phyloP scores from a whole-genome alignment of 2,888 invertebrate species.

The Petrolisthes manimaculis region DNA sequence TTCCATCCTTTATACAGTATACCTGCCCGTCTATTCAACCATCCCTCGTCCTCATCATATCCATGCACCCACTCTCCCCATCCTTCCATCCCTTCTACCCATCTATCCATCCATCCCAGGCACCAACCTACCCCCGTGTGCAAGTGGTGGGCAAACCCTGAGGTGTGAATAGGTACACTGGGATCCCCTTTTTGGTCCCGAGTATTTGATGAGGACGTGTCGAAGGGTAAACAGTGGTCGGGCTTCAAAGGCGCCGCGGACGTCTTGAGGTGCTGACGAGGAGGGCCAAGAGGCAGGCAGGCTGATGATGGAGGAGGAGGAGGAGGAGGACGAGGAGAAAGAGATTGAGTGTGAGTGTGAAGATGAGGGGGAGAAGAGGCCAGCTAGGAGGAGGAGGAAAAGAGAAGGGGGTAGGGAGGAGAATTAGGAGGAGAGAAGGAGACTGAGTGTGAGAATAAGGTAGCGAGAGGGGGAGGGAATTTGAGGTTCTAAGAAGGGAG shows the following conservation, averaged over 20 bases:
- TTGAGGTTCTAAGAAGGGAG: background rate
- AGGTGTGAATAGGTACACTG: conserved; percentile 56
- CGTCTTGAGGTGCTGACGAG: conserved; percentile 23
- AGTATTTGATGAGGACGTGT: conserved; percentile 53
- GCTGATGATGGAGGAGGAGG: background rate
- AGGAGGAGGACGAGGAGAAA: background rate
- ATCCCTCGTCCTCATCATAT: background rate
- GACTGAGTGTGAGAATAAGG: background rate
- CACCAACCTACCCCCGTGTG: background rate
- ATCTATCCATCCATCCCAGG: background rate
- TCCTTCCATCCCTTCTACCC: background rate
- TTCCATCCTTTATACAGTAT: background rate
- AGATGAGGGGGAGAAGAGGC: background rate
- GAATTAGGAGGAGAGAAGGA: background rate
- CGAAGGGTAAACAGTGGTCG: conserved; percentile 36
- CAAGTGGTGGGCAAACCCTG: conserved; percentile 38
- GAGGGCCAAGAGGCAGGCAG: background rate
- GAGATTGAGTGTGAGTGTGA: conserved; percentile 13
- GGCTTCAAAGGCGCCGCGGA: conserved; percentile 35
- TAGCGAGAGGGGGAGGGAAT: background rate
- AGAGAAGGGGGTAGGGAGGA: background rate
- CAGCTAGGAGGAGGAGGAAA: background rate
- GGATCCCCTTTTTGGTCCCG: conserved; percentile 38
- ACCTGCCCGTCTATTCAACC: background rate
- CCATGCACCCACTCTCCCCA: background rate